Evolutionary conservation across 35 echinoderm and acorn worm species (phyloP), one percentile per base, ranked within the genome.

Genomic region (Strongylocentrotus purpuratus): DNA sequence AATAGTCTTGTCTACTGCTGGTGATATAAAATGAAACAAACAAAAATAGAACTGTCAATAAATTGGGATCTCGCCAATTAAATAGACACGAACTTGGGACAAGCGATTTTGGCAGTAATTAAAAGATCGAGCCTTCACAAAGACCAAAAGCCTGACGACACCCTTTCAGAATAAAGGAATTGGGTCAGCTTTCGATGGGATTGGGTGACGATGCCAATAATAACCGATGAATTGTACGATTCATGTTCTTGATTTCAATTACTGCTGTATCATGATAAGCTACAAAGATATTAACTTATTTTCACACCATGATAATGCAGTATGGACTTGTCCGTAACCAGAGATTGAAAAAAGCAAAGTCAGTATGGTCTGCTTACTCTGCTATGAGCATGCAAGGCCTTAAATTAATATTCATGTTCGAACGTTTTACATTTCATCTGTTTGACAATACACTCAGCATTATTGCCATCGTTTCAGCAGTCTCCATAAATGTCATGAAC

Each of bases 401-500:
- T 71, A 25, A 25, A 71, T 18, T 71, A 18, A 15, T 71, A 15
- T 71, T 71, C 25, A 28, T 78, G 18, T n/a, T 28, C 28, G 20
- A 28, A n/a, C 65, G 7, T 78, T 4, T 4, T 78, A n/a, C 4
- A 78, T 28, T 70, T 70, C 61, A 14, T 70, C 25, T 59, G 22
- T 70, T 70, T 70, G 17, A 28, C 65, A 28, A 78, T 78, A 28
- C 65, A 78, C 65, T n/a, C 65, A 78, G 65, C 20, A 78, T 7
- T 78, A 28, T 78, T 78, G 28, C 10, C 25, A 78, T 78, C 65
- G 0, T 78, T 78, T 78, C 65, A 78, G n/a, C 18, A 78, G 65
- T 22, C 65, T n/a, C 65, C 20, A 78, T 78, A 78, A 78, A 78
- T 78, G 65, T 78, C 65, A 78, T 78, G 65, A 71, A 71, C 61